phyloP scores from a whole-genome alignment of 2,797 vertebrate genomes.

The Diceros bicornis region DNA sequence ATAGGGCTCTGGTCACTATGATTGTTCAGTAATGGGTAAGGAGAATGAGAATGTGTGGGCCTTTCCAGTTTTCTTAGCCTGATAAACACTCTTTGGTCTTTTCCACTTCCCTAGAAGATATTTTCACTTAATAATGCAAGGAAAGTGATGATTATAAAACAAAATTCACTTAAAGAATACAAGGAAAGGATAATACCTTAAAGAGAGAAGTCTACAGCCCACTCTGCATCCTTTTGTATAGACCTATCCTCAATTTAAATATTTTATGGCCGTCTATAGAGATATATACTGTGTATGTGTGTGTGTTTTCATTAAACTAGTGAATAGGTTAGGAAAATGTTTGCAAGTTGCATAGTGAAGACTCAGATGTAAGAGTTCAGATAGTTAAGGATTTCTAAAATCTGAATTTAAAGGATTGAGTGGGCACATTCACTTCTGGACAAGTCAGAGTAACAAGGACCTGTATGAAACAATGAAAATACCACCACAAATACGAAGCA shows the following conservation, averaged over 20 bases:
- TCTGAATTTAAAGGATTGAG: background rate
- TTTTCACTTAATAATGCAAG: background rate
- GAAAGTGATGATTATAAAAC: background rate
- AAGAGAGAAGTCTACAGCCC: background rate
- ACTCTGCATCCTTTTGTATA: background rate
- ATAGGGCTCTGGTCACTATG: background rate
- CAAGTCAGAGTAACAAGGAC: background rate
- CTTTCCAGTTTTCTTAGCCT: background rate
- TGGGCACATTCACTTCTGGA: background rate
- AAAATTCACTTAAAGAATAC: background rate
- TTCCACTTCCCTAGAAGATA: background rate
- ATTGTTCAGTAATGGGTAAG: background rate
- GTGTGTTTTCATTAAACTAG: background rate
- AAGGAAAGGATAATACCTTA: background rate
- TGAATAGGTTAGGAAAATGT: background rate
- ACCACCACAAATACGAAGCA: background rate
- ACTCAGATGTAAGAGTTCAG: background rate
- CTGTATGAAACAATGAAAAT: background rate
- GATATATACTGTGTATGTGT: background rate
- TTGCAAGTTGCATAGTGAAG: background rate
- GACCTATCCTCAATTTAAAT: background rate
- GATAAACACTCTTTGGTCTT: background rate
- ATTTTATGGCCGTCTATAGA: background rate
- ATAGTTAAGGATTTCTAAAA: background rate
- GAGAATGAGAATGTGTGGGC: background rate